These are phyloP conservation scores for Noturus placidus DNA, from an alignment of 2,113 vertebrate species.

Conservation along the genomic window DNA sequence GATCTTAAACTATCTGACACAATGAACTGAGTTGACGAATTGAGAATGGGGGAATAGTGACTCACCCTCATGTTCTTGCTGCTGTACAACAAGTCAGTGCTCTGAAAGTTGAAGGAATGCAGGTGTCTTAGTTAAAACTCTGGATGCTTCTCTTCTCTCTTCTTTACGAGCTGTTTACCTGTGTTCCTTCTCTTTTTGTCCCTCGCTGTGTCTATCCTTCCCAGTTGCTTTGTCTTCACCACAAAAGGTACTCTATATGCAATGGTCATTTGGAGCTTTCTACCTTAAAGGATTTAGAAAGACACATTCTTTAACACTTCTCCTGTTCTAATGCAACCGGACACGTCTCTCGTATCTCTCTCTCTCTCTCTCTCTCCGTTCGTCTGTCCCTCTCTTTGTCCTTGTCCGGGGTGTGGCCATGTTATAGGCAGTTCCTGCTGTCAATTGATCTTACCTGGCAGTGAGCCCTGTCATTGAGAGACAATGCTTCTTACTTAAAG, in stretches of 20 bases:
- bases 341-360: not conserved
- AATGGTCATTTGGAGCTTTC: not conserved
- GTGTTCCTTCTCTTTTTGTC: not conserved
- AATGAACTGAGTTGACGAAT: not conserved
- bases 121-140: not conserved
- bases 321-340: slow-evolving; percentile 31
- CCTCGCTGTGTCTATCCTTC: not conserved
- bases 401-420: not conserved
- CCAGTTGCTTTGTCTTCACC: not conserved
- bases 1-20: not conserved
- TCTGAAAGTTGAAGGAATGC: not conserved
- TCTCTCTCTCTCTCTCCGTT: not conserved
- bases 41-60: not conserved
- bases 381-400: not conserved
- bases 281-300: slow-evolving; percentile 1
- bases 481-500: not conserved
- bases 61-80: slow-evolving; percentile 44
- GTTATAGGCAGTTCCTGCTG: not conserved
- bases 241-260: not conserved
- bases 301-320: not conserved
- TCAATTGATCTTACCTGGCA: not conserved
- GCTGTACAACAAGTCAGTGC: not conserved
- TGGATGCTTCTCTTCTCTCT: not conserved
- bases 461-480: not conserved
- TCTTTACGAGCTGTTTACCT: not conserved